Base-by-base conservation (phyloP, 92 coral and sea anemone genomes). In the Anthopleura xanthogrammica region DNA sequence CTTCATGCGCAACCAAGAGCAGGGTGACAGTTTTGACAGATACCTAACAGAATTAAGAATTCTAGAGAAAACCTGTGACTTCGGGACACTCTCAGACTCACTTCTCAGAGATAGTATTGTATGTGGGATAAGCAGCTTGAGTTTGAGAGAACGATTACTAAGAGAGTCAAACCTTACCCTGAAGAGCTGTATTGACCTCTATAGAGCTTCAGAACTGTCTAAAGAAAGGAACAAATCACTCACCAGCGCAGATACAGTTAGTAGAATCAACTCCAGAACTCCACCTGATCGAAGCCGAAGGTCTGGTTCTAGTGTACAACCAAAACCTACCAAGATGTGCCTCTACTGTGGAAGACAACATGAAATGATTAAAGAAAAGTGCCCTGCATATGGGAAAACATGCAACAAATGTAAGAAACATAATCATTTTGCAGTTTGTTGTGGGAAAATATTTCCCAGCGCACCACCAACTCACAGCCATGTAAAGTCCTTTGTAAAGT, bases 401-500 rank as follows among this genome's bases (percentile, higher is more conserved):
- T 90, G 85, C 75, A 41, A 71, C 23, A 41, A 74, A 16, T 85
- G 88, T 41, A 75, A 78, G 39, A 68, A 75, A 42, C 5, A 6
- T 66, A 85, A 88, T 75, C 84, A 88, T 57, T 91, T 91, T 82
- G 94, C 91, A 41, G 76, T 78, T 24, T 66, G 64, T 55, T 87
- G 93, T 84, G 77, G 77, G 78, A 85, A 66, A 74, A 71, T 85
- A 57, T 76, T 41, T 54, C 41, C 52, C 72, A 71, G 60, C 60
- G 17, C 16, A 56, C 60, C 60, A 3, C 60, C 17, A 56, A 10
- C 17, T 10, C 13, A 16, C 17, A 56, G 8, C 16, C 60, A 56
- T 2, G 60, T 56, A 24, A 40, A 88, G 60, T 39, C 55, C 83
- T n/a, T 56, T 54, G 86, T 76, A 90, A 89, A 24, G 87, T n/a